Evolutionary conservation across 1,140 invertebrate genomes (phyloP).

Genomic region (Drosophila tristis): DNA sequence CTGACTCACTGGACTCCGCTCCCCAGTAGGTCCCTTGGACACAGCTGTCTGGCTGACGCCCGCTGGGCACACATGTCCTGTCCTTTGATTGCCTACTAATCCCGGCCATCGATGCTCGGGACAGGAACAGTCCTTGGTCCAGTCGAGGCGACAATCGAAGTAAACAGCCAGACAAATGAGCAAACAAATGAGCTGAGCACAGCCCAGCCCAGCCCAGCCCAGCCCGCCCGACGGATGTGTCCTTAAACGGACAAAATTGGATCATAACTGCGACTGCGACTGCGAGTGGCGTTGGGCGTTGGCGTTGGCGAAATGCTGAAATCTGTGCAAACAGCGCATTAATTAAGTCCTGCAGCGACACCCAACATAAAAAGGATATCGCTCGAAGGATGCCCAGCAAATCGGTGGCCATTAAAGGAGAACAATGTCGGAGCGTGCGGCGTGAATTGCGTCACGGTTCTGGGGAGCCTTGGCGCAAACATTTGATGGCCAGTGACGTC

Average conservation of each 20-base stretch:
- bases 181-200: constrained; percentile 67
- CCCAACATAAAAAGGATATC: constrained; percentile 46
- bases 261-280: constrained; percentile 68
- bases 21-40: constrained; percentile 38
- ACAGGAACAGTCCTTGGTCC: constrained; percentile 19
- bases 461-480: not conserved
- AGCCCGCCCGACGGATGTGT: constrained; percentile 35
- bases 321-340: constrained; percentile 77
- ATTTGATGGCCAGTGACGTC: constrained; percentile 1
- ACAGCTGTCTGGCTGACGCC: constrained; percentile 58
- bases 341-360: constrained; percentile 76
- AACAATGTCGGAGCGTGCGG: constrained; percentile 45
- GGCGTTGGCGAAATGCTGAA: constrained; percentile 49
- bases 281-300: not conserved
- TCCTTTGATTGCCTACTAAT: constrained; percentile 72
- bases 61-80: constrained; percentile 72
- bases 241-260: constrained; percentile 74
- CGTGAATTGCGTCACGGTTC: constrained; percentile 47
- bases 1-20: constrained; percentile 11
- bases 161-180: constrained; percentile 73
- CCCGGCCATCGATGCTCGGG: constrained; percentile 59
- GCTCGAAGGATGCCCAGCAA: constrained; percentile 31
- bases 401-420: constrained; percentile 39
- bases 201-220: not conserved
- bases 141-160: constrained; percentile 58